Evolutionary conservation across 2,797 vertebrate species (phyloP), one percentile per base, ranked within the genome.

Genomic region (Myotis vivesi): DNA sequence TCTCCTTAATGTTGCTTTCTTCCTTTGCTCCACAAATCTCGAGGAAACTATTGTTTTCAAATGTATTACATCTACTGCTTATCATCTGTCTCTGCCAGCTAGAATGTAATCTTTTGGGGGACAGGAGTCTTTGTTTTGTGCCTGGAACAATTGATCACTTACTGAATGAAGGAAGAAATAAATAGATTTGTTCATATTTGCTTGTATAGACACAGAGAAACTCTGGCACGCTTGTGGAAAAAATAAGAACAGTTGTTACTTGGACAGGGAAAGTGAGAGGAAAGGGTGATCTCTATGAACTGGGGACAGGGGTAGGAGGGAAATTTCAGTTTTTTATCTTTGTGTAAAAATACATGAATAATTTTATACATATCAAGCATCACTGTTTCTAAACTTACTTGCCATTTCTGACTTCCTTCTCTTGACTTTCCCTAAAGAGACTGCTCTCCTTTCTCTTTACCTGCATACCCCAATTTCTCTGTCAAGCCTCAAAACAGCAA

Each of bases 401-500:
- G 28, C 38, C 46, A 88, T 64, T 55, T 53, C 75, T 71, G 44
- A 72, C 7, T 87, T 87, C 73, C 66, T 66, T 36, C 46, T 93
- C 62, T 59, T 17, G 10, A 36, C 28, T 88, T 1, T 76, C 46
- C 81, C 49, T 9, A 41, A 72, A 85, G 33, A 49, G 46, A 90
- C 28, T 30, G 49, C 59, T 82, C 75, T 92, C 33, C 23, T 15
- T 73, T 89, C 68, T 87, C 49, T 85, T 87, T 85, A 75, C 68
- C 49, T 91, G 36, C 6, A 86, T 20, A 28, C 36, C 64, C 62
- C 89, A 71, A 66, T 95, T 94, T 95, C 81, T 90, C 82, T 66
- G 36, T 90, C 51, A 90, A 91, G 36, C 53, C 87, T 96, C 77
- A 94, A 95, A 96, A 94, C 90, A 95, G 88, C 81, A 68, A 83